A percentile compares a stretch with the other conserved stretches of the same genome.
phyloP scores from a whole-genome alignment of 35 echinoderm and acorn worm genomes.

The Hemicentrotus pulcherrimus region DNA sequence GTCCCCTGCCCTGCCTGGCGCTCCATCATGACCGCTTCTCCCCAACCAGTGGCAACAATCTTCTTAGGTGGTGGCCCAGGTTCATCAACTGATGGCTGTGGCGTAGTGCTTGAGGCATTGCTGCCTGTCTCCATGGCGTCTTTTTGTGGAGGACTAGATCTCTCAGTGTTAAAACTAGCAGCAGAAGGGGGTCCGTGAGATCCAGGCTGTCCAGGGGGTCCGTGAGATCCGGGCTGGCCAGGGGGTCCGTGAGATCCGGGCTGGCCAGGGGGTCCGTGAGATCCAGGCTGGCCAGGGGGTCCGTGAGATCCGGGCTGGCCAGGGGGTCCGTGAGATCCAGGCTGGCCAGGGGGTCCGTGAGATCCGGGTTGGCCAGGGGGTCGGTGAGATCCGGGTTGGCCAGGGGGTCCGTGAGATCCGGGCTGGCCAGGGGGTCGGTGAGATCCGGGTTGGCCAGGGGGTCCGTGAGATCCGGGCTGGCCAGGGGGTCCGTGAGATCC shows the following conservation, averaged over 20 bases:
- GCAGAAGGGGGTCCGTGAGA: slow-evolving; percentile 7
- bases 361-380: not conserved
- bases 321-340: not conserved
- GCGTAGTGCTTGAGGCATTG: slow-evolving; percentile 30
- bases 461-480: no score
- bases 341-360: no score
- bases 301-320: not conserved
- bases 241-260: no score
- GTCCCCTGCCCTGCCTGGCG: slow-evolving; percentile 34
- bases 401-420: not conserved
- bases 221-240: no score
- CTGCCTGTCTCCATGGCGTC: slow-evolving; percentile 27
- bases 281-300: not conserved
- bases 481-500: no score
- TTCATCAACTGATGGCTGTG: slow-evolving; percentile 31
- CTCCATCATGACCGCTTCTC: slow-evolving; percentile 45
- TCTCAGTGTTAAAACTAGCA: slow-evolving; percentile 39
- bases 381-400: not conserved
- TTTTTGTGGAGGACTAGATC: slow-evolving; percentile 49
- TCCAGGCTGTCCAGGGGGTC: not conserved
- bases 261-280: no score
- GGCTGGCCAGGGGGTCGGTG: no score
- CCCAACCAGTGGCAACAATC: slow-evolving; percentile 91
- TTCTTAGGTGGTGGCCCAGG: slow-evolving; percentile 69
- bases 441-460: no score